A percentile compares a stretch with the other conserved stretches of the same genome.
These are phyloP conservation scores for Ostrea edulis DNA, from an alignment of 1,140 invertebrate genomes.

Conservation along the genomic window DNA sequence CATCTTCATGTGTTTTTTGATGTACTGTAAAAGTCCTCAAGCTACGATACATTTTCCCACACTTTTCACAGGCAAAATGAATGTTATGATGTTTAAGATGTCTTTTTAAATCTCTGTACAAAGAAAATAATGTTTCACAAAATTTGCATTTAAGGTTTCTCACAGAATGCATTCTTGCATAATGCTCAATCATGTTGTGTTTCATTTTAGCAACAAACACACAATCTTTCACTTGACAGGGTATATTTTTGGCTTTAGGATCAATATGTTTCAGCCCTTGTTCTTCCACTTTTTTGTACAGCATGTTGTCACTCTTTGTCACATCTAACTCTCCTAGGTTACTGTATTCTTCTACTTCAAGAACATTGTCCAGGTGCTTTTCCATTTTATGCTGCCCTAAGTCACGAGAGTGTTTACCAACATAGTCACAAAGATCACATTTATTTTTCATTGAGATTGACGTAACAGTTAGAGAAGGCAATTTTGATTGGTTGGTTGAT, in stretches of 20 bases:
- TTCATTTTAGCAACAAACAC: neutral
- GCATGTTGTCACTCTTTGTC: conserved; percentile 9
- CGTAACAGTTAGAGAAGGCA: neutral
- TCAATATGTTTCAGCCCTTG: conserved; percentile 1
- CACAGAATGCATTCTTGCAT: neutral
- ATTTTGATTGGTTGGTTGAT: neutral
- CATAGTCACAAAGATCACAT: neutral
- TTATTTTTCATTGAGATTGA: neutral
- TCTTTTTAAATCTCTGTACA: conserved; percentile 25
- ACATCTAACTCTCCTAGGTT: neutral
- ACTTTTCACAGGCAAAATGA: conserved; percentile 68
- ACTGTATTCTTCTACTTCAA: neutral
- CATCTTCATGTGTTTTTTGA: conserved; percentile 64
- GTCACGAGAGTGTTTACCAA: neutral
- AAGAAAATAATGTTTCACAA: conserved; percentile 12
- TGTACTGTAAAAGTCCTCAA: conserved; percentile 63
- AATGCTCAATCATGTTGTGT: conserved; percentile 33
- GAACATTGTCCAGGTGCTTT: neutral
- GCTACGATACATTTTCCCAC: conserved; percentile 71
- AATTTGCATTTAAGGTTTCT: conserved; percentile 25
- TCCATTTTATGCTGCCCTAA: neutral
- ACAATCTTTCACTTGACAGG: conserved; percentile 10
- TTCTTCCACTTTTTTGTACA: conserved; percentile 23
- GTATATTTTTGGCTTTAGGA: conserved; percentile 29
- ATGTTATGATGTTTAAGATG: conserved; percentile 33